phyloP scores from a whole-genome alignment of 2,113 vertebrate genomes.

The Zapus hudsonius region DNA sequence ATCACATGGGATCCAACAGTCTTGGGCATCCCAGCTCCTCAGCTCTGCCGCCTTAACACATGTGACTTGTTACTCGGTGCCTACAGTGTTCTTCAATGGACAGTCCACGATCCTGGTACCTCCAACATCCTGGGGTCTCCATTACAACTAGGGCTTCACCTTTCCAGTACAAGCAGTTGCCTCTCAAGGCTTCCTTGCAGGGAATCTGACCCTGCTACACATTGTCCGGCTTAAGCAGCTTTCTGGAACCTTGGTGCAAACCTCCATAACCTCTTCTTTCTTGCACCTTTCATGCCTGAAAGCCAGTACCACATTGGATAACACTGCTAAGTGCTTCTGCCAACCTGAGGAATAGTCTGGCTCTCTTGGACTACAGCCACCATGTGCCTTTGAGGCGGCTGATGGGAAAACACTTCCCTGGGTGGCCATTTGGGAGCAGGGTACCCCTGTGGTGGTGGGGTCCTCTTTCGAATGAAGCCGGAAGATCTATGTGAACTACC shows the following conservation, averaged over 20 bases:
- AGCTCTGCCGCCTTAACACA: background rate
- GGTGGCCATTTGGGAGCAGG: background rate
- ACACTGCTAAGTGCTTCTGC: too few relatives aligned
- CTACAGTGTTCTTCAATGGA: background rate
- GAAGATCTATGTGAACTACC: fast-evolving
- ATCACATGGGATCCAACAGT: background rate
- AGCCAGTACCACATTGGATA: background rate
- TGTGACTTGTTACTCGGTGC: background rate
- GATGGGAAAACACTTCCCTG: too few relatives aligned
- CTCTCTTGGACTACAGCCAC: background rate
- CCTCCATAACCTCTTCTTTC: background rate
- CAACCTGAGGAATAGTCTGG: background rate
- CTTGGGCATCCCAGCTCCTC: background rate
- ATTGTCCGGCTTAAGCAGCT: background rate
- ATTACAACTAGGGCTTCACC: too few relatives aligned
- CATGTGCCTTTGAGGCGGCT: background rate
- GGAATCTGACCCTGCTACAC: background rate
- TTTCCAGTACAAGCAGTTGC: background rate
- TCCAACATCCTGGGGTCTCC: background rate
- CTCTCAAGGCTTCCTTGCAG: background rate
- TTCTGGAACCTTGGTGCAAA: background rate
- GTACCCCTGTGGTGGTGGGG: too few relatives aligned
- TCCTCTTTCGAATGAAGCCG: background rate
- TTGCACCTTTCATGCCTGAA: background rate
- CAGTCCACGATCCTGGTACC: background rate